Evolutionary conservation across 2,113 vertebrate species (phyloP), one percentile per base, ranked within the genome.

Genomic region (Mirza zaza): DNA sequence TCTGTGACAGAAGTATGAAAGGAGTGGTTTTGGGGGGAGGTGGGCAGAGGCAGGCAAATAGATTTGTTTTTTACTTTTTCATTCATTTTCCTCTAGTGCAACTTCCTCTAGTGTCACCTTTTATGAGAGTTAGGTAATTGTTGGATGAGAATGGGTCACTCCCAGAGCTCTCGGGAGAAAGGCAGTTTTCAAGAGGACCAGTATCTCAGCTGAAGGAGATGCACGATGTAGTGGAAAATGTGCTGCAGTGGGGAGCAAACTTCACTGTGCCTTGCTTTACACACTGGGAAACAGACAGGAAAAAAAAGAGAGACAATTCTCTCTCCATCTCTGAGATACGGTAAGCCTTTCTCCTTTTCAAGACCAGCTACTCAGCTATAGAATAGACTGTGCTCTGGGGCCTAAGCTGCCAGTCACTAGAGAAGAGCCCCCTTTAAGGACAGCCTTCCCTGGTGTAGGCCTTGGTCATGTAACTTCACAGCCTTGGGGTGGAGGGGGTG

Each of bases 111-210:
- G 21, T 61, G 55, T 48, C 12, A 7, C n/a, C 61, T 93, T 8
- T 87, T 96, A 73, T 13, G 42, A 83, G 90, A 50, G 34, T 92
- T 87, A 71, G 50, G 63, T 87, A 95, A 52, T 87, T 87, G 48
- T 39, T 73, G 32, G 20, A 84, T 25, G 63, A 96, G 61, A 84
- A 36, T 84, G 25, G 67, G n/a, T 57, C 39, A 57, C 32, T 80
- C 18, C 70, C 34, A 80, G 73, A 63, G 45, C 45, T 91, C 76
- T 55, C 75, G 48, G 75, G 68, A 93, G 25, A 86, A 95, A 91
- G 36, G 34, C 32, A 83, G 20, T 13, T 83, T 89, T 92, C 76
- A 82, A 70, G 48, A 59, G 77, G 34, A 65, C 34, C 10, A 50
- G 23, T 57, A 71, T 86, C 29, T 90, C 79, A 57, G 52, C 36